A percentile compares a stretch with the other conserved stretches of the same genome.
Conservation (phyloP, 2,113 vertebrate species). For the Acrocephalus arundinaceus region DNA sequence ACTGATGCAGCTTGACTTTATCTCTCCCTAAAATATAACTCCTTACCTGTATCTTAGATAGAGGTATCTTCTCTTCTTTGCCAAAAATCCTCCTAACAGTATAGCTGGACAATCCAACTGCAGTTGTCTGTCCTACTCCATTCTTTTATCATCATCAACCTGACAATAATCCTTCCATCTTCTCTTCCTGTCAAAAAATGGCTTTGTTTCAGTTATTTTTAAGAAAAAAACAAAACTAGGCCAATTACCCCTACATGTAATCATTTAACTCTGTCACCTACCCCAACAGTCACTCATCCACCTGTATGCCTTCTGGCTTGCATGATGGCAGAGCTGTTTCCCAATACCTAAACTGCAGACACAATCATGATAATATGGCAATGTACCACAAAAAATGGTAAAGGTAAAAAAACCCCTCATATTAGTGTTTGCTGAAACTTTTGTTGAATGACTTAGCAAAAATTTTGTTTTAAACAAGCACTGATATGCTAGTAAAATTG, state of each 20-base stretch:
- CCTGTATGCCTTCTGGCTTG: neutral
- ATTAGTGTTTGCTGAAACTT: neutral
- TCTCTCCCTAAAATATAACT: neutral
- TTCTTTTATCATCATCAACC: neutral
- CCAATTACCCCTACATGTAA: neutral
- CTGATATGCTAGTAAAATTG: neutral
- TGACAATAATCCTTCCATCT: neutral
- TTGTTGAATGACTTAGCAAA: neutral
- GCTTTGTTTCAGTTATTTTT: neutral
- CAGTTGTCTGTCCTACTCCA: neutral
- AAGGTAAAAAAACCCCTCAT: neutral
- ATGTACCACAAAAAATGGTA: neutral
- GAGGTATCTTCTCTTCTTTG: neutral
- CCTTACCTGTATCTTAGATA: neutral
- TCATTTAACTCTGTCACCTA: neutral
- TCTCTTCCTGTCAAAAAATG: neutral
- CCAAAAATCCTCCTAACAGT: neutral
- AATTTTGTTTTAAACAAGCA: neutral
- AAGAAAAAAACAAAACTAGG: neutral
- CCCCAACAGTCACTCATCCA: neutral
- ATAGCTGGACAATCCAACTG: neutral
- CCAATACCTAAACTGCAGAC: neutral
- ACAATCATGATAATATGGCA: neutral
- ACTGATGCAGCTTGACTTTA: neutral
- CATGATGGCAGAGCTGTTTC: neutral